These are phyloP conservation scores for Callyntrura guangdongensis DNA, from an alignment of 2,888 invertebrate species.

Conservation along the genomic window DNA sequence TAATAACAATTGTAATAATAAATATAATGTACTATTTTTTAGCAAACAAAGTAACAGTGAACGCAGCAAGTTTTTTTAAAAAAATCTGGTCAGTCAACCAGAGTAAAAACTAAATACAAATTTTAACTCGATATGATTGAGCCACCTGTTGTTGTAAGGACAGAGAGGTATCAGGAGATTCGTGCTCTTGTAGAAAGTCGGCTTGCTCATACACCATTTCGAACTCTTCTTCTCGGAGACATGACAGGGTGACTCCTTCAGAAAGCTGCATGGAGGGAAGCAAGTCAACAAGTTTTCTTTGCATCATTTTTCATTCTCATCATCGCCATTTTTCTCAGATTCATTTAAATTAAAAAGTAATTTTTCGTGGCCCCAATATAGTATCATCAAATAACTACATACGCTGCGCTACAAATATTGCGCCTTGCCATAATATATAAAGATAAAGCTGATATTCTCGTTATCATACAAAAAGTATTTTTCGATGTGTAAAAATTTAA, in stretches of 20 bases:
- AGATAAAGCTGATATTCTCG: too few species aligned
- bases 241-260: conserved; percentile 79
- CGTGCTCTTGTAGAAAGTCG: conserved; percentile 79
- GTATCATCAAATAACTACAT: too few species aligned
- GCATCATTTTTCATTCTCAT: conserved; percentile 4
- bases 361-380: not conserved
- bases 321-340: conserved; percentile 1
- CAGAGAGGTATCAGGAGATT: conserved; percentile 81
- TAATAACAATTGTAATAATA: not conserved
- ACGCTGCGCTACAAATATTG: too few species aligned
- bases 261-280: conserved; percentile 77
- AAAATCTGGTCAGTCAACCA: not conserved
- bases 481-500: not conserved
- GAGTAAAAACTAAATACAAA: not conserved
- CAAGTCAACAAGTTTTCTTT: conserved; percentile 48
- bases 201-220: conserved; percentile 81
- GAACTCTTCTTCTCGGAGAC: conserved; percentile 80
- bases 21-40: not conserved
- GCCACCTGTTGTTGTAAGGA: conserved; percentile 78
- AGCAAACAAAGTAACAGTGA: conserved; percentile 23
- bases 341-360: not conserved
- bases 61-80: not conserved
- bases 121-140: conserved; percentile 36
- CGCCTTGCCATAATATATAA: too few species aligned
- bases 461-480: too few species aligned